These are phyloP conservation scores for Haemorhous mexicanus DNA, from an alignment of 2,113 vertebrate genomes.

Conservation along the genomic window DNA sequence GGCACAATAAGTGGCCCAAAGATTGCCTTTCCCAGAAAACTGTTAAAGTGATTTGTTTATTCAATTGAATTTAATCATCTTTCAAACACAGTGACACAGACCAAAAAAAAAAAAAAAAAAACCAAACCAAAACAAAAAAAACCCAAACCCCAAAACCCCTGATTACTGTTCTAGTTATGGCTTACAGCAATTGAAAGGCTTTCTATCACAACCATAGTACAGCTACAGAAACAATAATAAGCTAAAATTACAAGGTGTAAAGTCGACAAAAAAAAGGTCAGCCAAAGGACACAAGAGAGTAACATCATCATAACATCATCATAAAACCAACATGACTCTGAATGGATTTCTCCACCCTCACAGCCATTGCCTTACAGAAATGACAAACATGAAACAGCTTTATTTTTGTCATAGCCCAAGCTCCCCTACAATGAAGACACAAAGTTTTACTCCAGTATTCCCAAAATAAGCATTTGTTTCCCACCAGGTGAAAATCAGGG, in stretches of 20 bases:
- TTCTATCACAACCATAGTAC: conserved; percentile 36
- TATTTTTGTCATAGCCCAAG: background rate
- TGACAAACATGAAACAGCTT: background rate
- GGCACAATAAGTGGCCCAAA: background rate
- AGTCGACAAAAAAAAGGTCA: background rate
- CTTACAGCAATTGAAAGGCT: conserved; percentile 60
- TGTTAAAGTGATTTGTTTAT: conserved; percentile 68
- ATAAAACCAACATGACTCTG: background rate
- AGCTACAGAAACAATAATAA: conserved; percentile 23
- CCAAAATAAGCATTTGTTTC: background rate
- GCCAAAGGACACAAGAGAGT: background rate
- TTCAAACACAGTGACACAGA: conserved; percentile 67
- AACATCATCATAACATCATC: background rate
- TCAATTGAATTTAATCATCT: conserved; percentile 48
- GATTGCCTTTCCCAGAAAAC: conserved; percentile 33
- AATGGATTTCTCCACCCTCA: background rate
- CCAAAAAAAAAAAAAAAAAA: background rate
- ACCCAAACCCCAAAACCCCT: conserved; percentile 36
- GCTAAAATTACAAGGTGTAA: background rate
- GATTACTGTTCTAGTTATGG: conserved; percentile 63
- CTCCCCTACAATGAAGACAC: background rate
- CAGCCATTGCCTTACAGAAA: background rate
- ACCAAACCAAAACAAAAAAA: background rate
- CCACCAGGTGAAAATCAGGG: background rate
- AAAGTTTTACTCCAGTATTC: background rate